Conservation (phyloP, 2,797 vertebrate genomes). For the Molossus molossus region DNA sequence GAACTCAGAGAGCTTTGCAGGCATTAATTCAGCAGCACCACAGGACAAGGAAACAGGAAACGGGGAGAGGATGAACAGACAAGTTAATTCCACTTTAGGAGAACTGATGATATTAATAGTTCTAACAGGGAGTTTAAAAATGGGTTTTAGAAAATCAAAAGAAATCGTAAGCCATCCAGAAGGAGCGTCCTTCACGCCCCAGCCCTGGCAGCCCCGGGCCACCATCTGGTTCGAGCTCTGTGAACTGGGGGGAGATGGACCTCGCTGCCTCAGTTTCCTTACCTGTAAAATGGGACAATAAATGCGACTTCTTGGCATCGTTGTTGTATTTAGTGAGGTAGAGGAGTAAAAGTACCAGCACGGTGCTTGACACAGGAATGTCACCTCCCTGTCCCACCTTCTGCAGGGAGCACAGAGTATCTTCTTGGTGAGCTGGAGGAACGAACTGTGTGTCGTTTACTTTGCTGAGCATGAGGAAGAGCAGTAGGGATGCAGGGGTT, state of each 20-base stretch:
- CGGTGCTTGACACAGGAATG: not conserved
- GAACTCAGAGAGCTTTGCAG: slow-evolving; percentile 74
- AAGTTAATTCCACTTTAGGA: slow-evolving; percentile 67
- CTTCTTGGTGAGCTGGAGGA: not conserved
- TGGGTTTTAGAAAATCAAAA: slow-evolving; percentile 68
- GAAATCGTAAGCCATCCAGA: not conserved
- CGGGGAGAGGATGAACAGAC: slow-evolving; percentile 23
- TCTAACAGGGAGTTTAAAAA: slow-evolving; percentile 61
- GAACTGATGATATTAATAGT: slow-evolving; percentile 71
- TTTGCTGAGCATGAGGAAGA: not conserved
- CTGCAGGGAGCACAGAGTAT: not conserved
- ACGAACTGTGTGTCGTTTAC: not conserved
- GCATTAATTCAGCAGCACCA: slow-evolving; percentile 75
- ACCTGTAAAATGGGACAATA: not conserved
- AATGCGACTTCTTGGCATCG: not conserved
- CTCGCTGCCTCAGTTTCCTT: not conserved
- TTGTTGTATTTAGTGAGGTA: not conserved
- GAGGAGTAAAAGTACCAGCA: not conserved
- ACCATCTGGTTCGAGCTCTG: not conserved
- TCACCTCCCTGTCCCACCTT: not conserved
- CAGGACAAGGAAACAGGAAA: slow-evolving; percentile 69
- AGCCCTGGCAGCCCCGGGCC: not conserved
- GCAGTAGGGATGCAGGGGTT: not conserved
- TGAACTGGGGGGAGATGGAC: not conserved
- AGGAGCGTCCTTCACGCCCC: not conserved